Base-by-base conservation (phyloP, 2,888 invertebrate genomes). In the Epiblema foenella region DNA sequence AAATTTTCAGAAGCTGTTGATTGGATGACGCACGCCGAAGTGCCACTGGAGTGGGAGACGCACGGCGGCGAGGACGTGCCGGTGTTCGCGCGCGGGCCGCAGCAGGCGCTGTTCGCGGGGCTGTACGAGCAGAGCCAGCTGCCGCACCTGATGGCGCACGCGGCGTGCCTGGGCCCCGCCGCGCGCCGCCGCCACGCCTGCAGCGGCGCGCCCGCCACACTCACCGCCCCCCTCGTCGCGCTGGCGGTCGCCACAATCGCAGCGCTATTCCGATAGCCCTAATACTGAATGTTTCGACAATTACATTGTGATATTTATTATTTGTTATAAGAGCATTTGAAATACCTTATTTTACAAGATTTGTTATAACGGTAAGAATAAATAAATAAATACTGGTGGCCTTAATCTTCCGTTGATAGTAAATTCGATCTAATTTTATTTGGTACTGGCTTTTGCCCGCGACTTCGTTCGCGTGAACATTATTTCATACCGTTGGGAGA, bases 51-150 rank as follows among this genome's bases (percentile, higher is more conserved):
- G 2, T 83, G 85, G 68, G 95, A 95, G 77, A 95, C 95, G 0
- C 95, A 96, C 81, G 95, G 95, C 0, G 95, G 95, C 0, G 96
- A 96, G 73, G 96, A 96, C 86, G 96, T 96, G 0, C 93, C 94
- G 0, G 94, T 96, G 1, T 96, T 94, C 82, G 94, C 94, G 76
- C 85, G 83, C 33, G 96, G 95, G 69, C 96, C 96, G 0, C 95
- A 94, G 93, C 90, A 96, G 0, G 96, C 96, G 83, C 89, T 97
- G 15, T 95, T 96, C 79, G 93, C 95, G 2, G 96, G 96, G 2
- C 94, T 94, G 9, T 94, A 95, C 78, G 96, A 97, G 78, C 96
- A 96, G 85, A 94, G 94, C 79, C 95, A 94, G 77, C 95, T 97
- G 70, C 95, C 96, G 0, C 95, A 96, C 83, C 94, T 95, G 39